Evolutionary conservation across 1,140 invertebrate genomes (phyloP), one percentile per base, ranked within the genome.

Genomic region (Drosophila tristis): DNA sequence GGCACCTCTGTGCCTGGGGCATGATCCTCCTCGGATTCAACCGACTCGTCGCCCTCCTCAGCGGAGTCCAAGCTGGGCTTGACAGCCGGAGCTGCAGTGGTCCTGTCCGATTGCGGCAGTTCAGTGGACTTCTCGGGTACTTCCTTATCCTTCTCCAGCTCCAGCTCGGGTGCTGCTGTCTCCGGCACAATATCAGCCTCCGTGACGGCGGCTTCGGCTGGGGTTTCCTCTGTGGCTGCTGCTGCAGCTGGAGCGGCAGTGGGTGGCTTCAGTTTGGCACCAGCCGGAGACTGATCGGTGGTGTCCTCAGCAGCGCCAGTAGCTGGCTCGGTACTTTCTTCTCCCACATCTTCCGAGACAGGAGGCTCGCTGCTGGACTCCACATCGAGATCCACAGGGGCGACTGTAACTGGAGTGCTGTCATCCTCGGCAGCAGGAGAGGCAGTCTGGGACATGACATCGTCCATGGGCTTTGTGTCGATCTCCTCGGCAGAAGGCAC

Each of bases 1-100:
- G 48, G 31, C 6, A 43, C 42, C 4, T 86, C 62, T 11, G 74
- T 43, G 7, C 56, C 68, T 44, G 74, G 23, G 15, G 68, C 57
- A 8, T 71, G 68, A 16, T 90, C 91, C 66, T 91, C 90, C 56
- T 90, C 87, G 1, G 87, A 91, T 56, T 91, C 90, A 2, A 76
- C 68, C 35, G 90, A 90, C 29, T 80, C 78, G 8, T 74, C 90
- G n/a, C 42, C 64, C 16, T 89, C 90, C 48, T 91, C 90, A 5
- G 58, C 70, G 20, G 90, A 91, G 9, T 90, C 89, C 39, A 89
- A 57, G 61, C 80, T 79, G 11, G 85, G 68, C 4, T 59, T 48
- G 43, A 91, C 73, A 16, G 39, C 45, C 44, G 79, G 70, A 39
- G 58, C 74, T 7, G 42, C 44, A 13, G 78, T 79, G 8, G 80